A percentile compares a stretch with the other conserved stretches of the same genome.
phyloP scores from a whole-genome alignment of 2,888 invertebrate genomes.

The Drosophila histrio region DNA sequence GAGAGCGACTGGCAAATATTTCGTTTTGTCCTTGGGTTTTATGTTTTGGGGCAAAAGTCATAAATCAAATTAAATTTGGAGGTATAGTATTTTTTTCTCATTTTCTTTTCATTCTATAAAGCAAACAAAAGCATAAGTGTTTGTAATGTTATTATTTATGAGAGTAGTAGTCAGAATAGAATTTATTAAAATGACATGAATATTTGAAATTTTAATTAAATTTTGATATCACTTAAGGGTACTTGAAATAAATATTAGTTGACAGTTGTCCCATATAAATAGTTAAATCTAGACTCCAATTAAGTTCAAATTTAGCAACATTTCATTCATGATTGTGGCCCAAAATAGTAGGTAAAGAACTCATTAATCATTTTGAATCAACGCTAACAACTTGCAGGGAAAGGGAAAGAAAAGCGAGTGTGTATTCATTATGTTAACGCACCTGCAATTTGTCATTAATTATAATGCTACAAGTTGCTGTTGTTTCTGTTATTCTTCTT shows the following conservation, averaged over 20 bases:
- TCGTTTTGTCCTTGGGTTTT: slow-evolving; percentile 39
- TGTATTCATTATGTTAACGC: slow-evolving; percentile 25
- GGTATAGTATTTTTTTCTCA: too few relatives aligned
- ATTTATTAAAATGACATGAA: slow-evolving; percentile 46
- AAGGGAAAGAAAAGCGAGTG: slow-evolving; percentile 8
- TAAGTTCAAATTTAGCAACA: neutral
- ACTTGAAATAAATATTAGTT: neutral
- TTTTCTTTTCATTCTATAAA: slow-evolving; percentile 22
- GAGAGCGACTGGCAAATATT: slow-evolving; percentile 49
- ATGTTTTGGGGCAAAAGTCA: slow-evolving; percentile 53
- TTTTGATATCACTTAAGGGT: slow-evolving; percentile 30
- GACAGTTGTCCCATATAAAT: neutral
- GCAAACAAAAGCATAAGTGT: slow-evolving; percentile 57
- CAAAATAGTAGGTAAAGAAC: neutral
- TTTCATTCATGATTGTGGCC: slow-evolving; percentile 5
- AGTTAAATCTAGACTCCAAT: neutral
- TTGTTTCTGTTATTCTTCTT: slow-evolving; percentile 16
- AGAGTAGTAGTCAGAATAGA: slow-evolving; percentile 31
- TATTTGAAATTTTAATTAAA: slow-evolving; percentile 35
- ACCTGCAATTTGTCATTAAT: slow-evolving; percentile 69
- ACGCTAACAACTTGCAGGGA: slow-evolving; percentile 6
- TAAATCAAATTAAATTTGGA: slow-evolving; percentile 77
- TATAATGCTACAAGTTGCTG: slow-evolving; percentile 58
- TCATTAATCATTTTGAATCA: slow-evolving; percentile 19
- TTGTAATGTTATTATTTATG: slow-evolving; percentile 53